Evolutionary conservation across 2,888 invertebrate species (phyloP).

Genomic region (Amphimallon solstitiale): DNA sequence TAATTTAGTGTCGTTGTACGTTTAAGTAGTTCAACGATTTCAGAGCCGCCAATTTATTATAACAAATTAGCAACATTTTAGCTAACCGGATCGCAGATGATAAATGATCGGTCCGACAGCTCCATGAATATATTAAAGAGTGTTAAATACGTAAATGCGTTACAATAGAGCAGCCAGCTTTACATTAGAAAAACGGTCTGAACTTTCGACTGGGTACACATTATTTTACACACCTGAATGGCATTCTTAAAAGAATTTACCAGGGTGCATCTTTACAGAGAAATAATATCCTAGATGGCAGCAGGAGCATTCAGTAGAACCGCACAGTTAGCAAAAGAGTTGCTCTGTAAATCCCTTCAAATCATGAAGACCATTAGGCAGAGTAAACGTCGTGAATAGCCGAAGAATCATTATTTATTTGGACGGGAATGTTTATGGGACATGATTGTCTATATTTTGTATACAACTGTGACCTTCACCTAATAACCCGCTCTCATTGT

Average conservation of each 20-base stretch:
- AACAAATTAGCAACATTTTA: neutral
- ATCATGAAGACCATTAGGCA: slow-evolving; percentile 54
- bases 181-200: neutral
- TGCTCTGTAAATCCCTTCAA: slow-evolving; percentile 46
- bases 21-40: no score
- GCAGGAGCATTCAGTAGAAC: slow-evolving; percentile 1
- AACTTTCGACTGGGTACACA: neutral
- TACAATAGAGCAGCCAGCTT: neutral
- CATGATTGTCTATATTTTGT: slow-evolving; percentile 41
- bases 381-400: slow-evolving; percentile 46
- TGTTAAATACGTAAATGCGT: neutral
- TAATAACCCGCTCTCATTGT: slow-evolving; percentile 46
- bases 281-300: neutral
- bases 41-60: no score
- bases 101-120: slow-evolving; percentile 8
- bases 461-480: slow-evolving; percentile 49
- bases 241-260: slow-evolving; percentile 4
- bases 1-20: no score
- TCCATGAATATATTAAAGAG: slow-evolving; percentile 16
- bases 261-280: slow-evolving; percentile 10
- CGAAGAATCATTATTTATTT: slow-evolving; percentile 53
- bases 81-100: slow-evolving; percentile 5
- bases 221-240: slow-evolving; percentile 3
- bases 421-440: slow-evolving; percentile 41
- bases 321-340: slow-evolving; percentile 18